These are phyloP conservation scores for Pollenia amentaria DNA, from an alignment of 2,888 invertebrate species.

Conservation along the genomic window DNA sequence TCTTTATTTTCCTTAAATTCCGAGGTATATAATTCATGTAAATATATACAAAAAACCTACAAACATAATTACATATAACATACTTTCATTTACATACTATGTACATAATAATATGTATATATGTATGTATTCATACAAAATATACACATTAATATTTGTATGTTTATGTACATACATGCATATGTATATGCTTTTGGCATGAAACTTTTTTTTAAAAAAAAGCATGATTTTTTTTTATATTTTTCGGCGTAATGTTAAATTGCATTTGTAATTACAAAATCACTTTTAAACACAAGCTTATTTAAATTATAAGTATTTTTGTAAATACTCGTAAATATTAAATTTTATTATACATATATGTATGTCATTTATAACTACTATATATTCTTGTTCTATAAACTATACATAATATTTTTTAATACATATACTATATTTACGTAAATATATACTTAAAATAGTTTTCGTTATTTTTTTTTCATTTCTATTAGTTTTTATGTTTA, in stretches of 20 bases:
- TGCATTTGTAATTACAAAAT: conserved; percentile 29
- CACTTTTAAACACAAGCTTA: conserved; percentile 25
- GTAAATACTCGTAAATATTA: conserved; percentile 23
- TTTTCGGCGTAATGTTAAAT: conserved; percentile 15
- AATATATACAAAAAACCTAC: conserved; percentile 2
- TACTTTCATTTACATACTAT: conserved; percentile 26
- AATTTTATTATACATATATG: neutral
- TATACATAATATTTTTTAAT: too few species aligned
- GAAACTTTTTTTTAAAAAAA: conserved; percentile 4
- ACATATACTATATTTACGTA: neutral
- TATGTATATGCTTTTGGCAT: conserved; percentile 42
- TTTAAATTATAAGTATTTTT: conserved; percentile 17
- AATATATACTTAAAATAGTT: neutral
- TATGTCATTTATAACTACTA: neutral
- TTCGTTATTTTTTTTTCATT: neutral
- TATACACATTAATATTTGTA: neutral
- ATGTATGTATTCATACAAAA: neutral
- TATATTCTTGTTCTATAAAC: neutral
- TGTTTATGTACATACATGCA: conserved; percentile 1
- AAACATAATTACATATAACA: neutral
- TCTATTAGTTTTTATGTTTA: neutral
- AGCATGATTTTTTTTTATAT: conserved; percentile 41
- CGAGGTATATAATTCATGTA: neutral
- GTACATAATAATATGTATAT: neutral
- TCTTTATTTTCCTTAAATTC: too few species aligned